Evolutionary conservation across 2,888 invertebrate species (phyloP), one percentile per base, ranked within the genome.

Genomic region (Seira ritae): DNA sequence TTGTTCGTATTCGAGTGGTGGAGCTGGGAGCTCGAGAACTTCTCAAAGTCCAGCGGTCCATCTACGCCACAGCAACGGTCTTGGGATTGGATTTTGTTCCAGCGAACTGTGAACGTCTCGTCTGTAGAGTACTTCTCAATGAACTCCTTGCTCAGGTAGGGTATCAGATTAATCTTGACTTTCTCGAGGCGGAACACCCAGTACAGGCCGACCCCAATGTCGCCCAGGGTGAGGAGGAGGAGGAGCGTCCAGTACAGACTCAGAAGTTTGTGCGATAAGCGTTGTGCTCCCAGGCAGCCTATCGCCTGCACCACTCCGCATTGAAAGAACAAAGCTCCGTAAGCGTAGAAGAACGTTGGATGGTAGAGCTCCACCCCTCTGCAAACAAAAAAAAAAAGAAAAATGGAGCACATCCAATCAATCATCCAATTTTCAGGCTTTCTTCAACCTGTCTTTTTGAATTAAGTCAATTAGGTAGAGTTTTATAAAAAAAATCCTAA

Each of bases 181-280:
- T 93, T 93, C 90, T 95, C 95, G 90, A 95, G 95, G 66, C 95
- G 92, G 91, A 96, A 95, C 86, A 96, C 94, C 96, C 96, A 96
- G 90, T 95, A 95, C 76, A 96, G 94, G 66, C 96, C 96, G 86
- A 96, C 94, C 72, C 96, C 94, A 15, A 95, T 94, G 93, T 96
- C 96, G 77, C 96, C 96, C 89, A 96, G 94, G 68, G 96, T 93
- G 70, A 96, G 92, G 22, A 95, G 94, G 62, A 96, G 92, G 87
- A 96, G 92, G 42, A 96, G 93, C 82, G 96, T 92, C 96, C 96
- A 96, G 91, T 96, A 96, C 86, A 95, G 94, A 92, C 96, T 95
- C 82, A 96, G 93, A 89, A 96, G 93, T 86, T 94, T 94, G 90
- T 96, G 95, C 90, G 95, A 95, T 86, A 96, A 94, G 77, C 95